Percentiles rank a stretch among this genome's conserved stretches.
These are phyloP conservation scores for Noctua pronuba DNA, from an alignment of 2,888 invertebrate genomes.

Conservation along the genomic window DNA sequence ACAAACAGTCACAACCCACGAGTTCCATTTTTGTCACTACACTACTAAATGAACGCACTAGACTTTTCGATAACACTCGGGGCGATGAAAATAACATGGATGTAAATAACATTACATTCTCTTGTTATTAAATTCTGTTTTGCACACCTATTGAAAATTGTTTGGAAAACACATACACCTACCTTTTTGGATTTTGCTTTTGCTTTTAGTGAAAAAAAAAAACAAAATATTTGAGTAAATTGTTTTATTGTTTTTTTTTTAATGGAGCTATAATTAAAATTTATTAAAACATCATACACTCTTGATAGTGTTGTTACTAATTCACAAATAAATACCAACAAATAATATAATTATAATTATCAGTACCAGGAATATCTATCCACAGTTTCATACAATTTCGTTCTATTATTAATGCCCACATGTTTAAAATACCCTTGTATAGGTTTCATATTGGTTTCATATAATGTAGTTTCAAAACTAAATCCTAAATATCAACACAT, in stretches of 20 bases:
- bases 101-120: conserved; percentile 11
- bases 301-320: too few species aligned
- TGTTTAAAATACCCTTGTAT: background rate
- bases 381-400: background rate
- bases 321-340: too few species aligned
- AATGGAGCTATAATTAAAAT: too few species aligned
- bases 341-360: too few species aligned
- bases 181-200: background rate
- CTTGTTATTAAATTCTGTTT: conserved; percentile 9
- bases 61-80: background rate
- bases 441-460: background rate
- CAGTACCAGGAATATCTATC: too few species aligned
- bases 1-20: background rate
- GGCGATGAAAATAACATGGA: conserved; percentile 19
- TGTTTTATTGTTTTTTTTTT: background rate
- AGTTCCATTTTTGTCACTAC: background rate
- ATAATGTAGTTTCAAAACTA: background rate
- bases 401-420: background rate
- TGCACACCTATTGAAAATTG: background rate
- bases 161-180: background rate
- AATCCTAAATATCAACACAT: background rate
- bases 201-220: background rate
- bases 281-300: too few species aligned
- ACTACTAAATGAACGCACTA: conserved; percentile 1
- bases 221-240: background rate